phyloP scores from a whole-genome alignment of 2,797 vertebrate species.

The Megalops cyprinoides region DNA sequence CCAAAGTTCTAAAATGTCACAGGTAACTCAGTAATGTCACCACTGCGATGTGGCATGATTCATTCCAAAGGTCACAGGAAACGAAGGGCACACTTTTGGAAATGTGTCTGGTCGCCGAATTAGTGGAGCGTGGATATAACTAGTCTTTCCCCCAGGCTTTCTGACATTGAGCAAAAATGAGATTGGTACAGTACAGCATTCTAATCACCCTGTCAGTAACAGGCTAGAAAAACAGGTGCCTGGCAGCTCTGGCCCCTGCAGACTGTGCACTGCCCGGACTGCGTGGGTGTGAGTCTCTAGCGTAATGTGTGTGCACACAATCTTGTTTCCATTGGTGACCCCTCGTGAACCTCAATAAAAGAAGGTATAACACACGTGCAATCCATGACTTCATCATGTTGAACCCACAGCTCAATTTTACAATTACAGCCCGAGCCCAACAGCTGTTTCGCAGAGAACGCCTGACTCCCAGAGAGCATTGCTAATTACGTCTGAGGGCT shows the following conservation, averaged over 20 bases:
- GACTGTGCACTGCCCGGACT: no score
- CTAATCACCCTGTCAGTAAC: neutral
- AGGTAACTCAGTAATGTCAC: neutral
- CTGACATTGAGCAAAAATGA: neutral
- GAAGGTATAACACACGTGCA: neutral
- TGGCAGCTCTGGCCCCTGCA: neutral
- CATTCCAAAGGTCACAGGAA: neutral
- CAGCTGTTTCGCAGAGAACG: slow-evolving; percentile 21
- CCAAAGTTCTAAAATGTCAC: neutral
- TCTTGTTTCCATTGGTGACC: neutral
- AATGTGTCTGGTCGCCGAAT: neutral
- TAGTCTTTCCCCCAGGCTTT: neutral
- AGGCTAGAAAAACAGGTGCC: slow-evolving; percentile 3
- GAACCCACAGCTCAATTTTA: neutral
- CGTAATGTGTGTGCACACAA: neutral
- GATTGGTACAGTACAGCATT: neutral
- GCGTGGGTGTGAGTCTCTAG: neutral
- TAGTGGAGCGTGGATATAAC: neutral
- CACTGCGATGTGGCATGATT: neutral
- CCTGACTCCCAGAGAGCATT: neutral
- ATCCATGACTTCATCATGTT: neutral
- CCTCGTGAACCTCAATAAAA: neutral
- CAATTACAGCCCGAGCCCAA: neutral
- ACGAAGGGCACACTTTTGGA: neutral
- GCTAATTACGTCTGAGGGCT: slow-evolving; percentile 17